phyloP scores from a whole-genome alignment of 2,888 invertebrate species.

The Mythimna loreyi region DNA sequence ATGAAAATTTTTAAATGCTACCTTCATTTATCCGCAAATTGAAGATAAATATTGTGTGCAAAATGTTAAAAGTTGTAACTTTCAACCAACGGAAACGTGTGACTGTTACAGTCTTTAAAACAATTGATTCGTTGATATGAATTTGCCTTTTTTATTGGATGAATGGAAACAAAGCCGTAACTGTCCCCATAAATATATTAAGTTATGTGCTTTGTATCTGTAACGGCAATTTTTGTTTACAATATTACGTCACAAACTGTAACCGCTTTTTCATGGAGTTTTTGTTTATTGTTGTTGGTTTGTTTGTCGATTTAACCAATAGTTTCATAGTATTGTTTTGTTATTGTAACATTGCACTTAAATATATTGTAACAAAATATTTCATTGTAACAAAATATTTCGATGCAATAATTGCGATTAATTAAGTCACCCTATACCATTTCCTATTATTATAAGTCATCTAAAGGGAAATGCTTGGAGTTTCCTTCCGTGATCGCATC shows the following conservation, averaged over 20 bases:
- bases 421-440: no score
- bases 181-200: slow-evolving; percentile 28
- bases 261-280: neutral
- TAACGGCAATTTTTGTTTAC: slow-evolving; percentile 11
- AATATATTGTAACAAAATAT: no score
- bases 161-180: slow-evolving; percentile 15
- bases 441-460: no score
- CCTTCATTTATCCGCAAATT: slow-evolving; percentile 44
- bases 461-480: no score
- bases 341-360: no score
- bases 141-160: slow-evolving; percentile 39
- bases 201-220: slow-evolving; percentile 17
- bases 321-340: neutral
- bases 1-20: slow-evolving; percentile 49
- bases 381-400: no score
- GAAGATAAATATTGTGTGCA: slow-evolving; percentile 30
- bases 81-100: slow-evolving; percentile 21
- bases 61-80: slow-evolving; percentile 27
- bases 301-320: neutral
- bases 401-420: neutral
- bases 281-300: neutral
- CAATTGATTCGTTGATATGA: slow-evolving; percentile 41
- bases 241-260: slow-evolving; percentile 3
- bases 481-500: no score
- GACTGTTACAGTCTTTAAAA: slow-evolving; percentile 8